These are phyloP conservation scores for Parnassius orleans DNA, from an alignment of 2,888 invertebrate species.

Conservation along the genomic window DNA sequence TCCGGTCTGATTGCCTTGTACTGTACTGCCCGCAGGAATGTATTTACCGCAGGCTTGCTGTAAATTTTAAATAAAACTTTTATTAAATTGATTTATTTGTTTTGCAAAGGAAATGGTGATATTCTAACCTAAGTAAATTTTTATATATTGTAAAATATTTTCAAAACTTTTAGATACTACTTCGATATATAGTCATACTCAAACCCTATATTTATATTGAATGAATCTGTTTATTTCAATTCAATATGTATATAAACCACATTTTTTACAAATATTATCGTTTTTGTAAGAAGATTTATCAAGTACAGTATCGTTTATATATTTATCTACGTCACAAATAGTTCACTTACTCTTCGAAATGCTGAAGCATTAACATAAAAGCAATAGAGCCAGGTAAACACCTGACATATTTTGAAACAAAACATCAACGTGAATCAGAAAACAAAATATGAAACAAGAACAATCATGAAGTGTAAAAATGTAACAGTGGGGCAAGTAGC, in stretches of 20 bases:
- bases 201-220: too few relatives aligned
- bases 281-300: not conserved
- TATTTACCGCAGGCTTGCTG: constrained; percentile 93
- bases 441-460: constrained; percentile 14
- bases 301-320: not conserved
- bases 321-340: constrained; percentile 12
- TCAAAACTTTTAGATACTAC: too few relatives aligned
- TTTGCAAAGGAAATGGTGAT: too few relatives aligned
- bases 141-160: too few relatives aligned
- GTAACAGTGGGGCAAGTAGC: constrained; percentile 38
- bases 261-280: not conserved
- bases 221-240: too few relatives aligned
- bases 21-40: constrained; percentile 91
- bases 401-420: constrained; percentile 2
- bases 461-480: constrained; percentile 23
- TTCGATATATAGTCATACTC: too few relatives aligned
- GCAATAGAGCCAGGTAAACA: constrained; percentile 9
- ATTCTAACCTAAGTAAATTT: too few relatives aligned
- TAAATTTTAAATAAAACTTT: constrained; percentile 3
- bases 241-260: too few relatives aligned
- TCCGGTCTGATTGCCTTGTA: constrained; percentile 89
- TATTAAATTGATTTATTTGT: not conserved
- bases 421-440: constrained; percentile 10
- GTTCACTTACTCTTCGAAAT: constrained; percentile 1
- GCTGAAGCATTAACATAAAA: constrained; percentile 23